Conservation (phyloP, 2,113 vertebrate genomes). For the Antechinus stuartii region DNA sequence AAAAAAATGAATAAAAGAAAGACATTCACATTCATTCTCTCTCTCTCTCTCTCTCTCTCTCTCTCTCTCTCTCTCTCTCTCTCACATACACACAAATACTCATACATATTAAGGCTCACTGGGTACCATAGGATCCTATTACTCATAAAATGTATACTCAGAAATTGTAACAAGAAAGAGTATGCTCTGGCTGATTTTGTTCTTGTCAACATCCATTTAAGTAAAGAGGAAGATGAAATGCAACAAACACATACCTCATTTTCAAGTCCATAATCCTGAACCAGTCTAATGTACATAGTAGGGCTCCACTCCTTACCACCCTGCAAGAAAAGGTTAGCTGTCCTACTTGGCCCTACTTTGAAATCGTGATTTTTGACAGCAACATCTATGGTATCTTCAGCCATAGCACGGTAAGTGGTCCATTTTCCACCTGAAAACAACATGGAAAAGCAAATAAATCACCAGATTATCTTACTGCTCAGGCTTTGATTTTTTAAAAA, state of each 20-base stretch:
- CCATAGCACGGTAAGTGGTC: constrained; percentile 98
- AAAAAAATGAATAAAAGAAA: neutral
- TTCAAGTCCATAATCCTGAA: constrained; percentile 97
- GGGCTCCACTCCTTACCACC: constrained; percentile 95
- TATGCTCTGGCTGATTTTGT: neutral
- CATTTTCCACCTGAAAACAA: constrained; percentile 94
- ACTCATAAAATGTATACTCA: neutral
- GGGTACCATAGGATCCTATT: neutral
- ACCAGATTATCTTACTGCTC: neutral
- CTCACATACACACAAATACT: too few species aligned
- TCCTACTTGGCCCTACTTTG: constrained; percentile 86
- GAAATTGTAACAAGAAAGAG: neutral
- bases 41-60: too few species aligned
- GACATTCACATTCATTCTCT: neutral
- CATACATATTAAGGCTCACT: neutral
- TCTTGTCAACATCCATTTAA: neutral
- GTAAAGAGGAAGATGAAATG: neutral
- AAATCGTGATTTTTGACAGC: constrained; percentile 88
- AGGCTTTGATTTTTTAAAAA: constrained; percentile 26
- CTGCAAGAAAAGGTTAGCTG: constrained; percentile 92
- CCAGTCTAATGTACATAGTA: constrained; percentile 95
- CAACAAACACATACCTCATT: constrained; percentile 87
- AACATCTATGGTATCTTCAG: constrained; percentile 91
- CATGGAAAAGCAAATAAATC: neutral
- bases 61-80: neutral